Conservation (phyloP, 2,888 invertebrate species). For the Abrostola triplasia region DNA sequence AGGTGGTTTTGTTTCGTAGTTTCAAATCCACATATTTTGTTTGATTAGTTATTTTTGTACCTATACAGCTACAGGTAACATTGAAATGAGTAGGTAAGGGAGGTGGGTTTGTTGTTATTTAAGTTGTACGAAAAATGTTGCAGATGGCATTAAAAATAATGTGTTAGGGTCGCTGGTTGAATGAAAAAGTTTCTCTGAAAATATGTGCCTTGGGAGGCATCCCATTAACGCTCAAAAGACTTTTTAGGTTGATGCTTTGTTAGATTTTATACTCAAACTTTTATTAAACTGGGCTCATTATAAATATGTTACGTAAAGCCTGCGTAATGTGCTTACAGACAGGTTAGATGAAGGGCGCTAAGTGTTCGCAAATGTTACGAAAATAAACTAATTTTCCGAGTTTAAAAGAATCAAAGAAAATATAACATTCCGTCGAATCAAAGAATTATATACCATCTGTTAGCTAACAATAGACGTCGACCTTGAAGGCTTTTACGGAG, state of each 20-base stretch:
- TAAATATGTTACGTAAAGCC: background rate
- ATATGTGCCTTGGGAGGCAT: conserved; percentile 58
- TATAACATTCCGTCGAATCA: conserved; percentile 68
- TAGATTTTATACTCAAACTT: conserved; percentile 48
- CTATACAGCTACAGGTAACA: conserved; percentile 34
- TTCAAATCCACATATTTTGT: conserved; percentile 36
- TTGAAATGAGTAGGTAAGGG: conserved; percentile 21
- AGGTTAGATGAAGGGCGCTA: background rate
- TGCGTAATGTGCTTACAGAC: background rate
- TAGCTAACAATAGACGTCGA: conserved; percentile 83
- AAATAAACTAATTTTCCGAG: conserved; percentile 53
- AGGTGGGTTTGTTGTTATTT: conserved; percentile 33
- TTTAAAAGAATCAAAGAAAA: conserved; percentile 59
- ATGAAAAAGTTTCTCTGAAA: conserved; percentile 56
- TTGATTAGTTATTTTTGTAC: conserved; percentile 50
- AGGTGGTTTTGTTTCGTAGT: conserved; percentile 65
- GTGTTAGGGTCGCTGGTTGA: conserved; percentile 38
- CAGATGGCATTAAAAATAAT: conserved; percentile 54
- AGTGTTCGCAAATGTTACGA: conserved; percentile 8
- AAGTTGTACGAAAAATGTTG: conserved; percentile 30
- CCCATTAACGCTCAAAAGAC: conserved; percentile 59
- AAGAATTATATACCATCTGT: conserved; percentile 79
- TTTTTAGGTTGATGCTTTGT: conserved; percentile 53
- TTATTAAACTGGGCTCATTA: conserved; percentile 17
- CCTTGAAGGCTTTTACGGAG: conserved; percentile 85